Evolutionary conservation across 2,113 vertebrate genomes (phyloP).

Genomic region (Capra hircus): DNA sequence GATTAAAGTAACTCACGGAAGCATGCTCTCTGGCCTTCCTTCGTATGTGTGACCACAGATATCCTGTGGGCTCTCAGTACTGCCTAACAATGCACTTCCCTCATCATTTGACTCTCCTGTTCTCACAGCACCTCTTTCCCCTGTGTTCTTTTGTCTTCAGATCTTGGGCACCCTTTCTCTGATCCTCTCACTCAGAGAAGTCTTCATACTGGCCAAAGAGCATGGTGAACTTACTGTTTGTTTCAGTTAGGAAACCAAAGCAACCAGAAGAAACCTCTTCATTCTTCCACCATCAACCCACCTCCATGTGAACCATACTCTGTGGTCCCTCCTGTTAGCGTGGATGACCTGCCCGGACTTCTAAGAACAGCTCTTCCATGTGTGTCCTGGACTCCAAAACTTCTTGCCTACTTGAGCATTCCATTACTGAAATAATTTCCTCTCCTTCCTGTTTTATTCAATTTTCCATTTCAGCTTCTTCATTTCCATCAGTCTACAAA

Average conservation of each 20-base stretch:
- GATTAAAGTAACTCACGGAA: background rate
- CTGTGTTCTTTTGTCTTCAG: background rate
- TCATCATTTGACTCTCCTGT: background rate
- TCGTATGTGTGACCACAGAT: background rate
- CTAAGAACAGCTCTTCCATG: background rate
- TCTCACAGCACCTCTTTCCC: background rate
- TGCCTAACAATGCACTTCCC: background rate
- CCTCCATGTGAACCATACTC: background rate
- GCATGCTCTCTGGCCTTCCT: background rate
- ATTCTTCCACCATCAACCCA: background rate
- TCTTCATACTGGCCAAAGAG: background rate
- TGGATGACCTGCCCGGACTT: background rate
- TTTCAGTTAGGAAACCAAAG: background rate
- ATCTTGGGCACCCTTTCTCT: background rate
- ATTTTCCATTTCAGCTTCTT: background rate
- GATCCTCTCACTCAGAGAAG: background rate
- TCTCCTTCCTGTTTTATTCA: background rate
- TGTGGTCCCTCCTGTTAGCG: fast-evolving
- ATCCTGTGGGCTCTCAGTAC: background rate
- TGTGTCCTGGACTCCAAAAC: background rate
- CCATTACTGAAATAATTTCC: background rate
- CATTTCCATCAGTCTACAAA: background rate
- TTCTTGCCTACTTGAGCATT: background rate
- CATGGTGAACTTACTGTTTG: background rate
- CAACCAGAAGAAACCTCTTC: background rate